Percentiles rank a stretch among this genome's conserved stretches.
Evolutionary conservation across 37 sponge, comb jelly and placozoan genomes (phyloP).

Genomic region (Dysidea cf. avara): DNA sequence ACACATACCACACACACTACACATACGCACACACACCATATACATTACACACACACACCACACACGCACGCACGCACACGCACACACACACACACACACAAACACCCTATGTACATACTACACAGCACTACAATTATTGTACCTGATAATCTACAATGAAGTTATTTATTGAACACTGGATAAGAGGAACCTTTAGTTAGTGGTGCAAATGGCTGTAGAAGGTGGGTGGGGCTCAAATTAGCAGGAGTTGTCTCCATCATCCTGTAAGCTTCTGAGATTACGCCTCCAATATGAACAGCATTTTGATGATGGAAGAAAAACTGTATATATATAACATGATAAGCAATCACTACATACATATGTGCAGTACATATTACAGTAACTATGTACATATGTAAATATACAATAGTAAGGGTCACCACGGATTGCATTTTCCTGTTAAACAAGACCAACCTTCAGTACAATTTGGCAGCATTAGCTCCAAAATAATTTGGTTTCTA

Average conservation of each 20-base stretch:
- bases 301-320: constrained; percentile 81
- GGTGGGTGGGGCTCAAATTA: constrained; percentile 64
- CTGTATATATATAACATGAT: constrained; percentile 17
- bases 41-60: no score
- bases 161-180: constrained; percentile 91
- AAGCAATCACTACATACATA: neutral
- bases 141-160: constrained; percentile 90
- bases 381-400: neutral
- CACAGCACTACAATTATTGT: no score
- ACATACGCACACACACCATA: no score
- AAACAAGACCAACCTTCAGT: no score
- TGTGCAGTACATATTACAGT: no score
- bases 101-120: no score
- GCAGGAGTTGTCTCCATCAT: constrained; percentile 78
- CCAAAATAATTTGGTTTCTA: no score
- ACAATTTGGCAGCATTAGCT: no score
- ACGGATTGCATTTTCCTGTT: neutral
- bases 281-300: constrained; percentile 59
- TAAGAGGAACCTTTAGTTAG: constrained; percentile 79
- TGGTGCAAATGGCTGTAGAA: constrained; percentile 66
- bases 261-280: constrained; percentile 83
- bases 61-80: no score
- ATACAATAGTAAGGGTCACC: neutral
- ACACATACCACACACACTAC: no score
- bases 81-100: no score